Base-by-base conservation (phyloP, 2,888 invertebrate genomes). In the Dicranocentrus wangi region DNA sequence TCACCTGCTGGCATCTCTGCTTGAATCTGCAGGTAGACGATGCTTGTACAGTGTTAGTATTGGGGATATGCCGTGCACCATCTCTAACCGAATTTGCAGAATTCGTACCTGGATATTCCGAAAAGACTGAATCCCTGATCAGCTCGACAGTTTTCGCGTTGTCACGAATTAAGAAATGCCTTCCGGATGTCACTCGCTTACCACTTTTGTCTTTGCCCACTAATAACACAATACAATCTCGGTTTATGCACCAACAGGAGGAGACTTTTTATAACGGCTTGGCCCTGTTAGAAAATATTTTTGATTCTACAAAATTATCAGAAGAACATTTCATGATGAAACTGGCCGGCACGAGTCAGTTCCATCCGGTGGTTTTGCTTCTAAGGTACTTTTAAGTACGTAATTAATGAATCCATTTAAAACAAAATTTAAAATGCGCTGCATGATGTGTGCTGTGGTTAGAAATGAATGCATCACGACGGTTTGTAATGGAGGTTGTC, bases 81-180 rank as follows among this genome's bases (percentile, higher is more conserved):
- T 43, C 66, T 10, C 53, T 72, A 47, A 66, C 27, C 15, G 81
- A 75, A 70, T 70, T 68, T 32, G 70, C 61, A 23, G 81, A 81
- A 28, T 70, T 81, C 70, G 80, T 82, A 70, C 80, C 84, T 65
- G 84, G 84, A 60, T 63, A 71, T 39, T 61, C 78, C 15, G 80
- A 69, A 58, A 84, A 84, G 84, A 84, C 84, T 82, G 84, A 84
- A 72, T 82, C 82, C 1, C 68, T 84, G 1, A 81, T 84, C 63
- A 81, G 81, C 55, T 77, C 75, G 32, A 70, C 82, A 53, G 61
- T 82, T 21, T 79, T 75, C 47, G 77, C 84, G 58, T 42, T 82
- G 25, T 70, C 79, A 39, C 82, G 80, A 1, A 47, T 72, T 27
- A 65, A 66, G 1, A 60, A 63, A 28, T 71, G 21, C 39, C 65